phyloP scores from a whole-genome alignment of 1,140 invertebrate species.

The Delia radicum region DNA sequence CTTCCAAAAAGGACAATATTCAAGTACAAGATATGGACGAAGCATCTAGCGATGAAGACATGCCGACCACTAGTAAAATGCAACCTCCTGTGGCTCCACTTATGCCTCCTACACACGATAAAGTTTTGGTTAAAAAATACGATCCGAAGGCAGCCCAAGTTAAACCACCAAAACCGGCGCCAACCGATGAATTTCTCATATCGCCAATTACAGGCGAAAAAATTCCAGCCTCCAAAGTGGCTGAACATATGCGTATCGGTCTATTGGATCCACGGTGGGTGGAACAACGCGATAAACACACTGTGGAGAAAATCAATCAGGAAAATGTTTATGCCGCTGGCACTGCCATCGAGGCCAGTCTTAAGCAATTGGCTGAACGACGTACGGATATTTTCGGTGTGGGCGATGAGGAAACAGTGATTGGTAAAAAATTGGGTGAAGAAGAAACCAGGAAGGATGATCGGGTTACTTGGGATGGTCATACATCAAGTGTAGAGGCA shows the following conservation, averaged over 20 bases:
- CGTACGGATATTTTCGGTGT: conserved; percentile 99
- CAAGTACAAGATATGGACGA: conserved; percentile 89
- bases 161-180: conserved; percentile 61
- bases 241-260: conserved; percentile 97
- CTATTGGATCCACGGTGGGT: conserved; percentile 97
- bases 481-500: conserved; percentile 90
- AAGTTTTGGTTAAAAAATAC: conserved; percentile 96
- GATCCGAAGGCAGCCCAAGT: conserved; percentile 82
- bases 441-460: conserved; percentile 87
- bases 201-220: conserved; percentile 98
- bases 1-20: conserved; percentile 49
- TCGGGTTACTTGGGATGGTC: conserved; percentile 97
- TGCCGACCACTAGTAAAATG: conserved; percentile 56
- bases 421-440: conserved; percentile 98
- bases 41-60: conserved; percentile 78
- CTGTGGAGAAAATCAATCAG: conserved; percentile 65
- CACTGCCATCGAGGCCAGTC: conserved; percentile 90
- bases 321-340: conserved; percentile 72
- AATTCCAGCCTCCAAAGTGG: conserved; percentile 94
- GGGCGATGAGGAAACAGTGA: conserved; percentile 96
- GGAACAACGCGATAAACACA: conserved; percentile 88
- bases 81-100: conserved; percentile 62
- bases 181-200: conserved; percentile 88
- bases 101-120: conserved; percentile 85
- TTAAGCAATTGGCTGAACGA: conserved; percentile 94